These are phyloP conservation scores for Melitaea athalia DNA, from an alignment of 2,888 invertebrate species.

Conservation along the genomic window DNA sequence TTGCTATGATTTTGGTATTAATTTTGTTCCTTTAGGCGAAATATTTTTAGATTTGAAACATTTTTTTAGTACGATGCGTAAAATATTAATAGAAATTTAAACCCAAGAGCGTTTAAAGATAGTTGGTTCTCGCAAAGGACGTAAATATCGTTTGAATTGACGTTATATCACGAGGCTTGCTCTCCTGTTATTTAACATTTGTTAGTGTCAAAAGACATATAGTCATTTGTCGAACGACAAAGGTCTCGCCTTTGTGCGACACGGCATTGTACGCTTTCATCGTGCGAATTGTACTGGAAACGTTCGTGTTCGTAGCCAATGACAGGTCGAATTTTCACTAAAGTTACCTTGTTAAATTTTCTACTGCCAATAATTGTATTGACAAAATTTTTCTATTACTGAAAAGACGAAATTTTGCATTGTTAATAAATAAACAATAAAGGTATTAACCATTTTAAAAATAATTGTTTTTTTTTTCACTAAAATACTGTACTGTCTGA, in stretches of 20 bases:
- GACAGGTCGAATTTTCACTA: constrained; percentile 3
- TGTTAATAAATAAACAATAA: too few species aligned
- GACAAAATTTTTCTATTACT: not conserved
- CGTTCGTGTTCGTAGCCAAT: constrained; percentile 13
- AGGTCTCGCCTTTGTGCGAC: constrained; percentile 28
- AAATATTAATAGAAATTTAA: too few species aligned
- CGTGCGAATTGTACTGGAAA: constrained; percentile 29
- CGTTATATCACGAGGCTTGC: not conserved
- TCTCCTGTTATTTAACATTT: constrained; percentile 32
- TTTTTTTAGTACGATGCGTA: too few species aligned
- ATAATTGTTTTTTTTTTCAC: too few species aligned
- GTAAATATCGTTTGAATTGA: not conserved
- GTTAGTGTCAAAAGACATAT: constrained; percentile 33
- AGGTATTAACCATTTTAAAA: too few species aligned
- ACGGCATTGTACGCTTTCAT: constrained; percentile 27
- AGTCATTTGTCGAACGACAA: constrained; percentile 35
- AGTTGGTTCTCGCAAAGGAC: not conserved
- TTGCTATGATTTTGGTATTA: too few species aligned
- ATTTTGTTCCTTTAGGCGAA: too few species aligned
- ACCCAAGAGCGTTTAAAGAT: not conserved
- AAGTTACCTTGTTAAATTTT: not conserved
- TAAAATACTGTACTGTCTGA: too few species aligned
- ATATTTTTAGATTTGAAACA: too few species aligned
- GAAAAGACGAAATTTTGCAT: too few species aligned
- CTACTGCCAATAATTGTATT: not conserved